Conservation (phyloP, 2,113 vertebrate genomes). For the Strix aluco region DNA sequence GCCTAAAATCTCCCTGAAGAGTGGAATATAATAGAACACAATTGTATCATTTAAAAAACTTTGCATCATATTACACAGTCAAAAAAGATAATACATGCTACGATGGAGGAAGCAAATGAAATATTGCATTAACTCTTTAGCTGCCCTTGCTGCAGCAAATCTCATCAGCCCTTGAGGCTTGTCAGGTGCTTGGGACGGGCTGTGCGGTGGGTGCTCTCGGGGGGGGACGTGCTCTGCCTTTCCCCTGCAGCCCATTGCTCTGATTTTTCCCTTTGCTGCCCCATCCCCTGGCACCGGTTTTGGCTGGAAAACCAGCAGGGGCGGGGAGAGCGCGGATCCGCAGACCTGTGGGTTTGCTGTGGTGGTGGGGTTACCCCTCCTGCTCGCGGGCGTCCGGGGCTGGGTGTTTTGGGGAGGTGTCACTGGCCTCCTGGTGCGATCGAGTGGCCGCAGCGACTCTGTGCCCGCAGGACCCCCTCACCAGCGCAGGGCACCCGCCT, state of each 20-base stretch:
- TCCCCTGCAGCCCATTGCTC: neutral
- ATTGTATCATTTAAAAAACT: slow-evolving; percentile 65
- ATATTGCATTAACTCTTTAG: slow-evolving; percentile 21
- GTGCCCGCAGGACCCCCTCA: fast-evolving
- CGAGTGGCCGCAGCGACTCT: neutral
- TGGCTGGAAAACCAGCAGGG: neutral
- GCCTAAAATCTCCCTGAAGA: slow-evolving; percentile 64
- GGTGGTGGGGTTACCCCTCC: neutral
- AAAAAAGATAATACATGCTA: slow-evolving; percentile 49
- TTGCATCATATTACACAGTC: slow-evolving; percentile 60
- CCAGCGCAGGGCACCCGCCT: fast-evolving
- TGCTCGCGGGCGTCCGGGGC: fast-evolving
- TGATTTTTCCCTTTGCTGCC: neutral
- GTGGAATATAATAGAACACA: slow-evolving; percentile 56
- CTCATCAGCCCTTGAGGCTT: neutral
- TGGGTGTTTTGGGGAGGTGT: neutral
- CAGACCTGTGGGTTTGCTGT: neutral
- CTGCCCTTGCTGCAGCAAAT: neutral
- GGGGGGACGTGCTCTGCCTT: neutral
- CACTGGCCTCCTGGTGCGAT: fast-evolving
- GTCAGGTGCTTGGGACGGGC: fast-evolving
- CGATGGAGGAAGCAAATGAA: neutral
- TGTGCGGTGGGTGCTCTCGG: fast-evolving
- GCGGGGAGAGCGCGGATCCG: fast-evolving
- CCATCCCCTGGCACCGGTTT: neutral